A percentile compares a stretch with the other conserved stretches of the same genome.
Evolutionary conservation across 2,797 vertebrate species (phyloP).

Genomic region (Molossus molossus): DNA sequence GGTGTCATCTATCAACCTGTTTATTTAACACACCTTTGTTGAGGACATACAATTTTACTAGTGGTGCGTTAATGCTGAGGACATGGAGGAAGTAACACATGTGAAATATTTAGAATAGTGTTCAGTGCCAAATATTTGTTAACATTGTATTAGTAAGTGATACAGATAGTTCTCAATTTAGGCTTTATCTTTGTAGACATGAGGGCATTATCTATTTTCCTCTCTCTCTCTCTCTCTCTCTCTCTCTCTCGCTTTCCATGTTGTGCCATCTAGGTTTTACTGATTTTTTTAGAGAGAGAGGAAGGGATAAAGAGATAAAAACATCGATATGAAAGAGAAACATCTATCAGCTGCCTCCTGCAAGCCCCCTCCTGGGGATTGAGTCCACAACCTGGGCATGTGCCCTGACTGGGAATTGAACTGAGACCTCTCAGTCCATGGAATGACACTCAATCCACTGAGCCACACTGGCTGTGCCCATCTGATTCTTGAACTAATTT

Average conservation of each 20-base stretch:
- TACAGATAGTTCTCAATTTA: conserved; percentile 1
- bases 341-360: no score
- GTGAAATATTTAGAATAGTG: conserved; percentile 33
- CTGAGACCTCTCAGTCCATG: no score
- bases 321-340: no score
- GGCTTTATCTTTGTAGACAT: not conserved
- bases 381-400: no score
- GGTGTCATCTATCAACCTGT: not conserved
- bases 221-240: not conserved
- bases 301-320: no score
- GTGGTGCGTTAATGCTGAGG: not conserved
- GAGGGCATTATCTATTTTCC: not conserved
- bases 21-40: not conserved
- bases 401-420: no score
- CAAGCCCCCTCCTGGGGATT: no score
- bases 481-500: conserved; percentile 52
- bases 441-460: no score
- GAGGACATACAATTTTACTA: not conserved
- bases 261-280: not conserved
- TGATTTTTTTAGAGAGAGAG: no score
- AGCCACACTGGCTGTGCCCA: not conserved
- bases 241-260: not conserved
- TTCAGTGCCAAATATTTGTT: conserved; percentile 36
- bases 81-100: not conserved
- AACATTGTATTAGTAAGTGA: not conserved